Conservation (phyloP, 1,140 invertebrate species). For the Drosophila trapezifrons region DNA sequence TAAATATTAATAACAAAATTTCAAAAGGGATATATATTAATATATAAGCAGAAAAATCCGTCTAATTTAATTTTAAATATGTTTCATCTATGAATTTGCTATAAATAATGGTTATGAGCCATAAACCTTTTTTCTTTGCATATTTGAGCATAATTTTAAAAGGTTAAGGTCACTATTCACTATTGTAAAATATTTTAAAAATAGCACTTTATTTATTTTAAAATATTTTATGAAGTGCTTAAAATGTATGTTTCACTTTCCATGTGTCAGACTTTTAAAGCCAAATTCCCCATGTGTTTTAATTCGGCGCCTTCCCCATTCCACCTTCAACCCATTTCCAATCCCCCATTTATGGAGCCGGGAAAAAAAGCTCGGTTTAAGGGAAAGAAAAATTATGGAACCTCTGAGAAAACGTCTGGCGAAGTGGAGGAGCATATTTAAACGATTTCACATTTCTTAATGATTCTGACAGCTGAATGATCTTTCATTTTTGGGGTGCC, state of each 20-base stretch:
- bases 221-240: no score
- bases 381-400: constrained; percentile 27
- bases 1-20: no score
- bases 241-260: no score
- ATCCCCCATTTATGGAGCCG: not conserved
- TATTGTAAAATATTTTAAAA: no score
- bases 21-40: no score
- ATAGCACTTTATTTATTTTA: not conserved
- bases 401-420: constrained; percentile 16
- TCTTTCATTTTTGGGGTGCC: constrained; percentile 66
- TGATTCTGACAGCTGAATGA: constrained; percentile 82
- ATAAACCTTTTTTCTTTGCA: no score
- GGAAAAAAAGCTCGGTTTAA: constrained; percentile 64
- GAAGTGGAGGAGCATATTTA: constrained; percentile 55
- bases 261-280: constrained; percentile 13
- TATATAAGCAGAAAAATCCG: no score
- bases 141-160: no score
- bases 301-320: constrained; percentile 28
- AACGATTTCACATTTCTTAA: constrained; percentile 79
- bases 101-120: no score
- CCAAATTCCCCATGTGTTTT: constrained; percentile 57
- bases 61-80: no score
- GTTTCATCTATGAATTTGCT: no score
- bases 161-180: no score
- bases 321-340: constrained; percentile 28